Conservation (phyloP, 2,113 vertebrate genomes). For the Ciconia maguari region DNA sequence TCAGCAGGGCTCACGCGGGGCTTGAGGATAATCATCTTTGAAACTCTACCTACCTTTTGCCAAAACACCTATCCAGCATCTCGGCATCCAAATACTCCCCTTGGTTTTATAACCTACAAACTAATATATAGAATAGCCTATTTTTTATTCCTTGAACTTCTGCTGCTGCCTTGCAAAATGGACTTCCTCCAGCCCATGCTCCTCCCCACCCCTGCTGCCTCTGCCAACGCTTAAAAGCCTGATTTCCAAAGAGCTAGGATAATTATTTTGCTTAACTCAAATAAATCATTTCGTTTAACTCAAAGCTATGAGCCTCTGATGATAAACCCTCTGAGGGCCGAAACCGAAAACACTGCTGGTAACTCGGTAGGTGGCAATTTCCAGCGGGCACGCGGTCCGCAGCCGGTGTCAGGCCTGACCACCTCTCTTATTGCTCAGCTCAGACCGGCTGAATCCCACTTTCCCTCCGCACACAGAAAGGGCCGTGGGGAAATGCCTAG, state of each 20-base stretch:
- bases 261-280: not conserved
- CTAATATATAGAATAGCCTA: fast-evolving
- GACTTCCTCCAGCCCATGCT: not conserved
- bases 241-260: not conserved
- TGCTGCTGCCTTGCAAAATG: not conserved
- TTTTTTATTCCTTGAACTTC: not conserved
- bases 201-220: not conserved
- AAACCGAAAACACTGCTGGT: not conserved
- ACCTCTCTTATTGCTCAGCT: not conserved
- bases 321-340: not conserved
- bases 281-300: not conserved
- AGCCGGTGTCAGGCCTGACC: fast-evolving
- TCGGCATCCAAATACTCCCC: not conserved
- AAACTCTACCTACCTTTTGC: not conserved
- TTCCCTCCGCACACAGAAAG: fast-evolving
- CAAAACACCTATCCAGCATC: not conserved
- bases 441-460: not conserved
- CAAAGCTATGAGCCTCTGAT: not conserved
- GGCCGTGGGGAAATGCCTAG: not conserved
- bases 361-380: not conserved
- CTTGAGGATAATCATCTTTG: not conserved
- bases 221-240: not conserved
- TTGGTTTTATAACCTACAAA: too few species aligned
- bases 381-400: not conserved
- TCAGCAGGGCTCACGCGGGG: not conserved